phyloP scores from a whole-genome alignment of 2,888 invertebrate species.

The Amblyjoppa proteus region DNA sequence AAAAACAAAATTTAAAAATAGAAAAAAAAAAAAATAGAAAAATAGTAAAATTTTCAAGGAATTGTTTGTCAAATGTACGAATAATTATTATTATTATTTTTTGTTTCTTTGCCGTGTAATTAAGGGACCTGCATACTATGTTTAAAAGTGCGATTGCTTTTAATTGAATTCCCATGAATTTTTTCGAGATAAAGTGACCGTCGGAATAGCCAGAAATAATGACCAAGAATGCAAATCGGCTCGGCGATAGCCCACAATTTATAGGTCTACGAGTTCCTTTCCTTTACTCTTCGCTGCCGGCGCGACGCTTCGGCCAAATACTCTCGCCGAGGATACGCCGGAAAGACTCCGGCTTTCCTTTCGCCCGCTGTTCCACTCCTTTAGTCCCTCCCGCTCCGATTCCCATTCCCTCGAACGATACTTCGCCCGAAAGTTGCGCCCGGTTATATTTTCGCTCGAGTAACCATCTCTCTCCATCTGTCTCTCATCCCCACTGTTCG shows the following conservation, averaged over 20 bases:
- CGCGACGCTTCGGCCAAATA: slow-evolving; percentile 48
- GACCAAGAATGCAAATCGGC: slow-evolving; percentile 77
- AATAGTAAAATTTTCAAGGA: no score
- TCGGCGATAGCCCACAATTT: slow-evolving; percentile 70
- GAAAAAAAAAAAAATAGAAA: no score
- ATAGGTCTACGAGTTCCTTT: slow-evolving; percentile 60
- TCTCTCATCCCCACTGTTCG: slow-evolving; percentile 49
- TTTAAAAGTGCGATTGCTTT: background rate
- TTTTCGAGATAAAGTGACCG: background rate
- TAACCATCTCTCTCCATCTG: slow-evolving; percentile 33
- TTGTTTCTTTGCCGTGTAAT: no score
- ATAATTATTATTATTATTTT: no score
- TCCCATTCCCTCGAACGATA: slow-evolving; percentile 13
- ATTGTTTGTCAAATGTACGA: no score
- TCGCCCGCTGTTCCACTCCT: slow-evolving; percentile 12
- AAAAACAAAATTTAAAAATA: no score
- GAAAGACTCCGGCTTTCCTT: slow-evolving; percentile 50
- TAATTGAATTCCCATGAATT: slow-evolving; percentile 7
- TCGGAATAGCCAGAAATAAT: slow-evolving; percentile 77
- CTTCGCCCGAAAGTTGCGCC: slow-evolving; percentile 32
- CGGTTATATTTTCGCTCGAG: slow-evolving; percentile 60
- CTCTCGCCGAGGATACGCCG: slow-evolving; percentile 46
- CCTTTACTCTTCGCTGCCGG: slow-evolving; percentile 11
- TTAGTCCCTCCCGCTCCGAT: slow-evolving; percentile 17
- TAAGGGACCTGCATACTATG: background rate